A percentile compares a stretch with the other conserved stretches of the same genome.
These are phyloP conservation scores for Tetheella fluctuosa DNA, from an alignment of 2,888 invertebrate species.

Conservation along the genomic window DNA sequence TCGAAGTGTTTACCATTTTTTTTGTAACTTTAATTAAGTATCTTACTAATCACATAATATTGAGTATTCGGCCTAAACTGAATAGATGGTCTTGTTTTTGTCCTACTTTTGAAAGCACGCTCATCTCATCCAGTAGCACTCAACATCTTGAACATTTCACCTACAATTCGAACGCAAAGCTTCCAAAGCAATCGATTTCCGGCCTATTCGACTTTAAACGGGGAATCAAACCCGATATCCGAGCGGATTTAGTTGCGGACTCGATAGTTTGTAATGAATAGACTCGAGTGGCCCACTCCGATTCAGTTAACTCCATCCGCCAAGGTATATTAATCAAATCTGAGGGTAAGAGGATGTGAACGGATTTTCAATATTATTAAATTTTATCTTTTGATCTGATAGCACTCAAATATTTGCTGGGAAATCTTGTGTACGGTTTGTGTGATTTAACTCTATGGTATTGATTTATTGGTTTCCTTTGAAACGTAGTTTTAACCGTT, in stretches of 20 bases:
- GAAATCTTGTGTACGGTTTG: not conserved
- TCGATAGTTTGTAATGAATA: slow-evolving; percentile 74
- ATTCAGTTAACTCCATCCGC: slow-evolving; percentile 51
- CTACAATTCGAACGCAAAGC: slow-evolving; percentile 71
- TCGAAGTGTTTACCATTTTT: not conserved
- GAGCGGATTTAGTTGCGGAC: slow-evolving; percentile 77
- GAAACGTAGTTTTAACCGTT: too few species aligned
- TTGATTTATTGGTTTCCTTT: not conserved
- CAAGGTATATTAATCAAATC: slow-evolving; percentile 12
- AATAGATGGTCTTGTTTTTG: too few species aligned
- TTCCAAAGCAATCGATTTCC: slow-evolving; percentile 83
- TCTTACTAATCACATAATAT: too few species aligned
- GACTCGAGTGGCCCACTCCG: slow-evolving; percentile 55
- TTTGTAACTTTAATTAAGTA: too few species aligned
- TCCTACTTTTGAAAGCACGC: too few species aligned
- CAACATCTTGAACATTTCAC: slow-evolving; percentile 33
- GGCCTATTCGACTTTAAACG: slow-evolving; percentile 83
- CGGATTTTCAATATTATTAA: not conserved
- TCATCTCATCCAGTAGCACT: slow-evolving; percentile 21
- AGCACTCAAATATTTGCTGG: not conserved
- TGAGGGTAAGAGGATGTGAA: not conserved
- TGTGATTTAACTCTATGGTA: not conserved
- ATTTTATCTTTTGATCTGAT: slow-evolving; percentile 7
- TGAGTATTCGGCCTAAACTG: too few species aligned
- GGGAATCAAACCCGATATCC: slow-evolving; percentile 81